Evolutionary conservation across 2,888 invertebrate species (phyloP).

Genomic region (Pimpla rufipes): DNA sequence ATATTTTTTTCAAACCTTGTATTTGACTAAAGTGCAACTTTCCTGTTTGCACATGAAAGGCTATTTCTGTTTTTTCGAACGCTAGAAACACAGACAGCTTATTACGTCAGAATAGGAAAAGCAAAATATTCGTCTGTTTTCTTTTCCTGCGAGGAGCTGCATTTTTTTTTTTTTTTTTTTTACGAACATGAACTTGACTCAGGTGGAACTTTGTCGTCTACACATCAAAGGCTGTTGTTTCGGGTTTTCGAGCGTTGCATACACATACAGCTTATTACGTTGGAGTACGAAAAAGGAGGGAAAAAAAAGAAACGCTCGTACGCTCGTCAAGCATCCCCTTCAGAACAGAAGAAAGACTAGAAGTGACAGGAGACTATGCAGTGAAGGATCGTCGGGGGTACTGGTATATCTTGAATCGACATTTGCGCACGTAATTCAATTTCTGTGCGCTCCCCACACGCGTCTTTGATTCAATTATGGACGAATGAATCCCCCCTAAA

Average conservation of each 20-base stretch:
- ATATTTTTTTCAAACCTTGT: neutral
- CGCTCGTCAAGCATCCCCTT: conserved; percentile 11
- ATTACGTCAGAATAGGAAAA: too few species aligned
- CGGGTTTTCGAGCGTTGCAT: neutral
- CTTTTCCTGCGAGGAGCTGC: too few species aligned
- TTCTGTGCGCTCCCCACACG: conserved; percentile 79
- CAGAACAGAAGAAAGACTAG: conserved; percentile 22
- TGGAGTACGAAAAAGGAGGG: neutral
- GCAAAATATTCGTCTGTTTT: too few species aligned
- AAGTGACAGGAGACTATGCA: conserved; percentile 34
- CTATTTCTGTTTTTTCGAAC: too few species aligned
- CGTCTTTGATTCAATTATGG: conserved; percentile 83
- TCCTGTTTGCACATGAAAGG: too few species aligned
- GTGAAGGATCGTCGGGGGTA: conserved; percentile 50
- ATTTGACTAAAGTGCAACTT: too few species aligned
- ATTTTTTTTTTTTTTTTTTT: too few species aligned
- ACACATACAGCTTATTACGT: neutral
- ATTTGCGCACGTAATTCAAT: conserved; percentile 84
- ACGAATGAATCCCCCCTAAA: conserved; percentile 77
- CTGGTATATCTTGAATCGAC: conserved; percentile 82
- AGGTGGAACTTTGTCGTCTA: neutral
- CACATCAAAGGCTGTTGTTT: neutral
- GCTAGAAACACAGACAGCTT: too few species aligned
- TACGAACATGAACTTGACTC: neutral
- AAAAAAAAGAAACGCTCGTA: conserved; percentile 14